A percentile compares a stretch with the other conserved stretches of the same genome.
phyloP scores from a whole-genome alignment of 2,113 vertebrate genomes.

The Isichthys henryi region DNA sequence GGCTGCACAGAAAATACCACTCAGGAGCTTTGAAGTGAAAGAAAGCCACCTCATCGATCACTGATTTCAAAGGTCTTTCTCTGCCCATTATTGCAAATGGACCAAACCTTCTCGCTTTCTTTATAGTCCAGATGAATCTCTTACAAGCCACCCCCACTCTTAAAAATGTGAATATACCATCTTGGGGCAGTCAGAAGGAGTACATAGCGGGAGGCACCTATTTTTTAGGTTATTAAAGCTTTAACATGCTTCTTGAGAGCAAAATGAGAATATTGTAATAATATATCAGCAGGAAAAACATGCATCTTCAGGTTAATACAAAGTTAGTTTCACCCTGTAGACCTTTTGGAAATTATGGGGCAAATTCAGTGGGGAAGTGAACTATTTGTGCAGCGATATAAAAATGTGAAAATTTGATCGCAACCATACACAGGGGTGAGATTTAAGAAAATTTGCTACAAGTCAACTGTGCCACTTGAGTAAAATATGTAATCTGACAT shows the following conservation, averaged over 20 bases:
- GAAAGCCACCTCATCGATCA: constrained; percentile 74
- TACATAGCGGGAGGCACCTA: neutral
- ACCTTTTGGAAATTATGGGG: neutral
- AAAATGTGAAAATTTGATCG: neutral
- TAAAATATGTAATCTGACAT: neutral
- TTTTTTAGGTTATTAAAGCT: neutral
- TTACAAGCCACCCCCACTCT: constrained; percentile 33
- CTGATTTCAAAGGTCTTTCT: constrained; percentile 54
- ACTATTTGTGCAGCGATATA: neutral
- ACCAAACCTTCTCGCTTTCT: constrained; percentile 40
- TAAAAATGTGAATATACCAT: constrained; percentile 26
- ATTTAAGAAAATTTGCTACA: neutral
- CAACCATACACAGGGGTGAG: neutral
- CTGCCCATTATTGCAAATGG: constrained; percentile 40
- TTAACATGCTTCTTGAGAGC: neutral
- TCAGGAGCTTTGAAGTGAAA: constrained; percentile 62
- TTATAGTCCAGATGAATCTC: constrained; percentile 47
- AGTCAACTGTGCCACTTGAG: neutral
- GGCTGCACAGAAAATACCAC: constrained; percentile 40
- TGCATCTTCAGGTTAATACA: neutral
- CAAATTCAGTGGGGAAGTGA: neutral
- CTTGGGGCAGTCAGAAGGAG: constrained; percentile 15
- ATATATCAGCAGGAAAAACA: neutral
- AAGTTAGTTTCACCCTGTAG: neutral
- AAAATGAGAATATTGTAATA: neutral